phyloP scores from a whole-genome alignment of 2,113 vertebrate species.

The Bungarus multicinctus region DNA sequence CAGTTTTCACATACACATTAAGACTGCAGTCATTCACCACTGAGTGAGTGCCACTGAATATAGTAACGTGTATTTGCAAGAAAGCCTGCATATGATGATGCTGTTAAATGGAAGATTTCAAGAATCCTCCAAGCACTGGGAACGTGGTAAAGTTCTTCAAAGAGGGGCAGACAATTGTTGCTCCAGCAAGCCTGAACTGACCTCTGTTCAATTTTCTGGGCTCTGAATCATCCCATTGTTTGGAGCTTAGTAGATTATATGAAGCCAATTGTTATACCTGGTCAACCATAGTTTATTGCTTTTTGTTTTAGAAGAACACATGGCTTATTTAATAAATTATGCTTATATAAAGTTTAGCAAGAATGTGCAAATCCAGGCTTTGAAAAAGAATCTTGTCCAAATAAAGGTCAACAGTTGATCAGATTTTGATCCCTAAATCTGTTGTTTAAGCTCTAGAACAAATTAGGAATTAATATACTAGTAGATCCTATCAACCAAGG shows the following conservation, averaged over 20 bases:
- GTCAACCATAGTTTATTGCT: background rate
- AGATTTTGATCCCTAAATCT: background rate
- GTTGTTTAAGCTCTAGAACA: background rate
- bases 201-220: background rate
- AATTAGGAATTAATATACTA: background rate
- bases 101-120: background rate
- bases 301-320: background rate
- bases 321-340: background rate
- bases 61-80: background rate
- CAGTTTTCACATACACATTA: background rate
- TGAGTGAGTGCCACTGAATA: background rate
- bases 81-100: background rate
- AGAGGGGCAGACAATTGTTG: background rate
- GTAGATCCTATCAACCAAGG: background rate
- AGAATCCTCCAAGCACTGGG: background rate
- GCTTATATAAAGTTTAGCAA: background rate
- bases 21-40: background rate
- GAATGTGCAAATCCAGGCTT: background rate
- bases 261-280: background rate
- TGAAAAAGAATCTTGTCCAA: background rate
- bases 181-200: background rate
- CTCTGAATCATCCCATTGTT: background rate
- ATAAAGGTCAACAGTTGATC: background rate
- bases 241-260: background rate
- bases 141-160: background rate